A percentile compares a stretch with the other conserved stretches of the same genome.
phyloP scores from a whole-genome alignment of 2,888 invertebrate species.

The Odontocerum albicorne region DNA sequence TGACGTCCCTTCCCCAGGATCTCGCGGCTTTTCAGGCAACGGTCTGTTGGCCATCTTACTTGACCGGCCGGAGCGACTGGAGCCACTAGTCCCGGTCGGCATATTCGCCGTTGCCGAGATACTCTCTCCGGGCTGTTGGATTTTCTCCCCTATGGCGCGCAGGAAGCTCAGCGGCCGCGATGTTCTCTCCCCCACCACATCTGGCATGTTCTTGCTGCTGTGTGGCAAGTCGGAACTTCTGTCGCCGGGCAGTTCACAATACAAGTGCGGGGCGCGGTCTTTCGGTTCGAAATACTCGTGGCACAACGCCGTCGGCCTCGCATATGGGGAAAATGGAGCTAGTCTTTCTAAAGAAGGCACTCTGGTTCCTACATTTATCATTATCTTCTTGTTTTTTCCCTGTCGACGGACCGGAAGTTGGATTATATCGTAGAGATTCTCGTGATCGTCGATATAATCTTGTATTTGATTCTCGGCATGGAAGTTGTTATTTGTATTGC shows the following conservation, averaged over 20 bases:
- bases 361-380: slow-evolving; percentile 60
- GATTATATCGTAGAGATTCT: slow-evolving; percentile 67
- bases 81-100: slow-evolving; percentile 35
- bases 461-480: slow-evolving; percentile 33
- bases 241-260: slow-evolving; percentile 62
- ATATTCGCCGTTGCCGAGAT: slow-evolving; percentile 40
- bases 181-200: slow-evolving; percentile 49
- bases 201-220: too few relatives aligned
- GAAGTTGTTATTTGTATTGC: slow-evolving; percentile 54
- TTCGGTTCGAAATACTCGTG: slow-evolving; percentile 58
- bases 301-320: slow-evolving; percentile 48
- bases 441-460: slow-evolving; percentile 44
- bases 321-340: slow-evolving; percentile 53
- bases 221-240: slow-evolving; percentile 39
- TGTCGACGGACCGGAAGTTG: slow-evolving; percentile 49
- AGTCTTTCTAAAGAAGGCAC: slow-evolving; percentile 62
- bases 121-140: slow-evolving; percentile 47
- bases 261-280: slow-evolving; percentile 60
- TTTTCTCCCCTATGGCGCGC: slow-evolving; percentile 61
- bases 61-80: slow-evolving; percentile 46
- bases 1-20: slow-evolving; percentile 52
- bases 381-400: slow-evolving; percentile 50
- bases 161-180: slow-evolving; percentile 62
- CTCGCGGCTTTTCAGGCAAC: slow-evolving; percentile 65
- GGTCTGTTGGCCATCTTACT: slow-evolving; percentile 68